Evolutionary conservation across 2,797 vertebrate genomes (phyloP).

Genomic region (Monodelphis domestica): DNA sequence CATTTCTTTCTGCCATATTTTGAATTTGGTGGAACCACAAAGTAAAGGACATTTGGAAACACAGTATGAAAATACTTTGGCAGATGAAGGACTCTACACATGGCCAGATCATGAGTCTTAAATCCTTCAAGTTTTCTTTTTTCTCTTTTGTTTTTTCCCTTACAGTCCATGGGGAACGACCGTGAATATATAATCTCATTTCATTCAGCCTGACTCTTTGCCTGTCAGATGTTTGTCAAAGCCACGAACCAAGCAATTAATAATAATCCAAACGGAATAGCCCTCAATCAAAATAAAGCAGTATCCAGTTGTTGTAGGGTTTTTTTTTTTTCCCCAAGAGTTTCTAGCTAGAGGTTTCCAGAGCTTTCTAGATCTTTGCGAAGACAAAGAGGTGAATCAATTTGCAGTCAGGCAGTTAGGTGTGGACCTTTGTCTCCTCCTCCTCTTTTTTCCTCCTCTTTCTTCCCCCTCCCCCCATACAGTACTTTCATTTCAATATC

Average conservation of each 20-base stretch:
- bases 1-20: conserved; percentile 7
- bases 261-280: conserved; percentile 56
- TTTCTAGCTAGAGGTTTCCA: conserved; percentile 72
- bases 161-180: background rate
- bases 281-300: conserved; percentile 77
- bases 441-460: background rate
- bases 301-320: conserved; percentile 22
- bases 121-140: conserved; percentile 21
- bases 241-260: conserved; percentile 49
- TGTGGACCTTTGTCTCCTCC: conserved; percentile 62
- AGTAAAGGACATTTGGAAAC: conserved; percentile 27
- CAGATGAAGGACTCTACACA: conserved; percentile 22
- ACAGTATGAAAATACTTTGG: conserved; percentile 21
- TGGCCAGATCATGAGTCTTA: conserved; percentile 1
- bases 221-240: conserved; percentile 53
- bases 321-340: conserved; percentile 41
- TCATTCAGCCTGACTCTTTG: conserved; percentile 70
- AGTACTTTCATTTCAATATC: conserved; percentile 76
- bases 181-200: conserved; percentile 27
- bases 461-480: conserved; percentile 28
- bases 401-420: conserved; percentile 73
- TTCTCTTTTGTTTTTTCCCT: background rate
- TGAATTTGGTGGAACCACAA: conserved; percentile 22
- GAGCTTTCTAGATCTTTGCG: conserved; percentile 79
- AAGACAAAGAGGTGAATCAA: conserved; percentile 79